These are phyloP conservation scores for Coreoperca whiteheadi DNA, from an alignment of 2,113 vertebrate species.

Conservation along the genomic window DNA sequence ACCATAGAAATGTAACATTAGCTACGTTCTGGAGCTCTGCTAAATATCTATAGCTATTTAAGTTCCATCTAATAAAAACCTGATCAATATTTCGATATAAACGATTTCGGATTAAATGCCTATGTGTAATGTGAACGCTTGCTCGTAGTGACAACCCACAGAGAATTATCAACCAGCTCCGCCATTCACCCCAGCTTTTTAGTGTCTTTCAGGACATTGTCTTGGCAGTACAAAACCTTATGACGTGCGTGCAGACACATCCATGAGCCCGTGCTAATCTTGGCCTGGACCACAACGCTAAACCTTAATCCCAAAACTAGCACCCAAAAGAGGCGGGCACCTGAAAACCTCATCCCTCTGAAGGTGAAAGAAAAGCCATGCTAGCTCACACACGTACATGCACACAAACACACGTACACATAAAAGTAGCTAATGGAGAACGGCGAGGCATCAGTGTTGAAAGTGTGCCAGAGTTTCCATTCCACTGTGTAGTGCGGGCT, in stretches of 20 bases:
- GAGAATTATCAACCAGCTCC: not conserved
- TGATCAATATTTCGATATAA: not conserved
- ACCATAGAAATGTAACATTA: not conserved
- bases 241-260: not conserved
- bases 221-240: too few relatives aligned
- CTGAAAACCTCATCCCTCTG: not conserved
- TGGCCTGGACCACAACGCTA: not conserved
- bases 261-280: not conserved
- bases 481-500: constrained; percentile 45
- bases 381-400: not conserved
- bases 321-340: not conserved
- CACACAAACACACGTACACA: constrained; percentile 26
- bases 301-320: not conserved
- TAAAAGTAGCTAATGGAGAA: constrained; percentile 50
- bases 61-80: not conserved
- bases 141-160: too few relatives aligned
- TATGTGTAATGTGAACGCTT: not conserved
- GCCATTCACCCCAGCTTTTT: not conserved
- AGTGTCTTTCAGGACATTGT: not conserved
- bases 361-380: not conserved
- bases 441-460: constrained; percentile 36
- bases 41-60: not conserved
- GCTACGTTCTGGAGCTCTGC: not conserved
- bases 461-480: constrained; percentile 65
- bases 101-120: not conserved